Percentiles rank a stretch among this genome's conserved stretches.
These are phyloP conservation scores for Zaprionus gabonicus DNA, from an alignment of 1,140 invertebrate genomes.

Conservation along the genomic window DNA sequence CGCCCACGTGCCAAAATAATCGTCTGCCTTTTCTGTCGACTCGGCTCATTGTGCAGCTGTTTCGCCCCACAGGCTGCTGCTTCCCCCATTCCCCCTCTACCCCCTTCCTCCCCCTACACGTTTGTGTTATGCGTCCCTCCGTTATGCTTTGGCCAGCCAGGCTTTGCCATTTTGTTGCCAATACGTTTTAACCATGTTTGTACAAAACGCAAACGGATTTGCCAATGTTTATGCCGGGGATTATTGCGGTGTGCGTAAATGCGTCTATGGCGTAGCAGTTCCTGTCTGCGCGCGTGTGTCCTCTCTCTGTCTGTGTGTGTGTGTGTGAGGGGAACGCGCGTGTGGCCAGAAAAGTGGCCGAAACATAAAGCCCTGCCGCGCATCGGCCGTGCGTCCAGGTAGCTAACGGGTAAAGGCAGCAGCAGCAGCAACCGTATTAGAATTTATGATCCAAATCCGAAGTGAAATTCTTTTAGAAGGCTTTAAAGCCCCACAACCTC, in stretches of 20 bases:
- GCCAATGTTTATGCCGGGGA: constrained; percentile 81
- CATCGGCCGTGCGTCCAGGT: constrained; percentile 52
- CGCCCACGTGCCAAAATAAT: constrained; percentile 82
- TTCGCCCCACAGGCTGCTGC: constrained; percentile 16
- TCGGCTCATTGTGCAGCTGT: constrained; percentile 71
- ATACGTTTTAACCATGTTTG: constrained; percentile 82
- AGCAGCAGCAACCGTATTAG: constrained; percentile 26
- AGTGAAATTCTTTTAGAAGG: constrained; percentile 20
- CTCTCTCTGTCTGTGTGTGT: neutral
- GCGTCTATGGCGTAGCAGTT: constrained; percentile 46
- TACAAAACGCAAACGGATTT: constrained; percentile 83
- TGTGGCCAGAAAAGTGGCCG: constrained; percentile 63
- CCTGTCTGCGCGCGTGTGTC: constrained; percentile 5
- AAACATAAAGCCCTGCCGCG: constrained; percentile 50
- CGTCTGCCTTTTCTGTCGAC: constrained; percentile 76
- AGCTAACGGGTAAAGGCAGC: constrained; percentile 31
- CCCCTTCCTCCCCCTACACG: neutral
- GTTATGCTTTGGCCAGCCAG: constrained; percentile 41
- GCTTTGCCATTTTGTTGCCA: constrained; percentile 73
- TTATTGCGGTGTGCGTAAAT: constrained; percentile 82
- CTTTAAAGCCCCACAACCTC: constrained; percentile 14
- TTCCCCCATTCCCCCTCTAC: neutral
- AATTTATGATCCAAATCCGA: constrained; percentile 40
- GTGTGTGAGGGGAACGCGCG: constrained; percentile 9
- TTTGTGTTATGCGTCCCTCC: constrained; percentile 5